Evolutionary conservation across 1,140 invertebrate genomes (phyloP), one percentile per base, ranked within the genome.

Genomic region (Kradibia gibbosae): DNA sequence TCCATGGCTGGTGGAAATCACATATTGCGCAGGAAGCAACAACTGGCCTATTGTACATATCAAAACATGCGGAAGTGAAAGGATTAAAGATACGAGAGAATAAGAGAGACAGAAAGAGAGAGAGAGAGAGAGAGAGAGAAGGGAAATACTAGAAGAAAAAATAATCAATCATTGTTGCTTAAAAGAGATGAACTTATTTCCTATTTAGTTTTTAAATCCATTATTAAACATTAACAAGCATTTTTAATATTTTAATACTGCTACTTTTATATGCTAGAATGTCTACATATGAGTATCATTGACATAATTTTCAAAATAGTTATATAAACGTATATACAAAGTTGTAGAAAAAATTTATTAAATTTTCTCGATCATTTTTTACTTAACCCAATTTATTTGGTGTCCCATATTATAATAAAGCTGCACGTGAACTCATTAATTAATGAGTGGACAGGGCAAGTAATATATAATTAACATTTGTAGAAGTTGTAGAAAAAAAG

Each of bases 271-370:
- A 13, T 45, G 42, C 13, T 5, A 8, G 42, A 8, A 13, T 45
- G 42, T 45, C 7, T 45, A 13, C 13, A 45, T 45, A 13, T 45
- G 42, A 45, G 42, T 45, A 13, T 45, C 28, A 71, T 11, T 42
- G 31, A 65, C 42, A 62, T 60, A 22, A 34, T 77, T 71, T 71
- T 76, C 25, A 50, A 50, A 76, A 75, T 39, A 75, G 7, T 53
- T 67, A 50, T 76, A 76, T 78, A 70, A n/a, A 31, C 48, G 3
- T 60, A 76, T 53, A 36, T 78, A 78, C 62, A 78, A 77, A 22
- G 67, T 67, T 70, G 10, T 70, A 78, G 60, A 78, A 70, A 25
- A 20, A 70, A n/a, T n/a, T n/a, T n/a, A n/a, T n/a, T n/a, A n/a
- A n/a, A 53, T 17, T 17, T 53, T 53, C 20, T 20, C 50, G 5